Conservation (phyloP, 2,797 vertebrate species). For the Spea hammondii region DNA sequence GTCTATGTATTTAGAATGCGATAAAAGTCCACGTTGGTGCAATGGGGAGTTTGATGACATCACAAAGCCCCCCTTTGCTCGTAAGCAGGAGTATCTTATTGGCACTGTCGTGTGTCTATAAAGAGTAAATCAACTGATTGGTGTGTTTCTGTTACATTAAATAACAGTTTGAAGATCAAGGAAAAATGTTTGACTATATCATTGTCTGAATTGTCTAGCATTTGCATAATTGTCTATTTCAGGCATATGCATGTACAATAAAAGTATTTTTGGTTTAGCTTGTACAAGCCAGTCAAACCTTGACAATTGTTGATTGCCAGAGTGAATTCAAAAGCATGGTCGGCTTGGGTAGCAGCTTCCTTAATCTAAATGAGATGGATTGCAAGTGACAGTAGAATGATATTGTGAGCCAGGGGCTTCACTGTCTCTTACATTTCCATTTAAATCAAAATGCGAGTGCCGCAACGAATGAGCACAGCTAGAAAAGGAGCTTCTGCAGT, state of each 20-base stretch:
- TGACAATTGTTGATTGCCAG: constrained; percentile 41
- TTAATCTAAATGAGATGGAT: constrained; percentile 38
- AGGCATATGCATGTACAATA: neutral
- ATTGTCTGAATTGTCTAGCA: neutral
- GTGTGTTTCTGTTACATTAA: neutral
- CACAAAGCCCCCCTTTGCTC: too few species aligned
- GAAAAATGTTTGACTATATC: neutral
- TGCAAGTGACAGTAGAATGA: constrained; percentile 38
- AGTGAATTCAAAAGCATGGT: constrained; percentile 18
- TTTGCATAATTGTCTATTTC: neutral
- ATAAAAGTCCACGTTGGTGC: too few species aligned
- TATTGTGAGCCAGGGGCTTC: constrained; percentile 27
- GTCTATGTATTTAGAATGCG: too few species aligned
- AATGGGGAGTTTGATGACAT: too few species aligned
- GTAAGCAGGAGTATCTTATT: too few species aligned
- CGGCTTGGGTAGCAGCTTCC: neutral
- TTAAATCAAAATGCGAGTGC: constrained; percentile 35
- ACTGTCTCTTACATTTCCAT: constrained; percentile 43
- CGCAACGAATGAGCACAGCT: constrained; percentile 25
- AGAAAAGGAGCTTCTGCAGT: constrained; percentile 5
- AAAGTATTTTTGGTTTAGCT: constrained; percentile 1
- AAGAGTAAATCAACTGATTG: too few species aligned
- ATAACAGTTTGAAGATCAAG: neutral
- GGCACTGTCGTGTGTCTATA: too few species aligned
- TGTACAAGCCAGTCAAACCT: constrained; percentile 7